These are phyloP conservation scores for Orchesellides sinensis DNA, from an alignment of 2,888 invertebrate species.

Conservation along the genomic window DNA sequence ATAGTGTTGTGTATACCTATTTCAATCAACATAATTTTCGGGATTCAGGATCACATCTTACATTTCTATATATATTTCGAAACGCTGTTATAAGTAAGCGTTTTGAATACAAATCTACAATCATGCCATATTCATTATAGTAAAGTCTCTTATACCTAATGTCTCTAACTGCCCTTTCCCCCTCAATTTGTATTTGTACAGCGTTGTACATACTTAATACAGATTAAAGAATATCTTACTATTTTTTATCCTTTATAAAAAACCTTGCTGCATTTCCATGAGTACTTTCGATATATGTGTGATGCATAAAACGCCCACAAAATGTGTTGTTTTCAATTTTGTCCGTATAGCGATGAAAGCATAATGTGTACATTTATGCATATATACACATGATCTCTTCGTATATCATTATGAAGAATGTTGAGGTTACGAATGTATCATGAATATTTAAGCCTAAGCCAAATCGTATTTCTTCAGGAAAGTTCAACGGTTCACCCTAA, in stretches of 20 bases:
- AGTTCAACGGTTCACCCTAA: conserved; percentile 63
- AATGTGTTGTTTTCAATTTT: neutral
- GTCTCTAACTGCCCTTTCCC: neutral
- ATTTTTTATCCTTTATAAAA: neutral
- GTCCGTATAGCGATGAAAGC: neutral
- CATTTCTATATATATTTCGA: too few relatives aligned
- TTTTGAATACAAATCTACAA: too few relatives aligned
- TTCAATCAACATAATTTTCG: too few relatives aligned
- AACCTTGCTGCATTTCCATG: neutral
- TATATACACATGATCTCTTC: neutral
- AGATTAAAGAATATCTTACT: too few relatives aligned
- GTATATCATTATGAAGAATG: too few relatives aligned
- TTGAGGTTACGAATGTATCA: neutral
- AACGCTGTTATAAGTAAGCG: too few relatives aligned
- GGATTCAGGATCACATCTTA: neutral
- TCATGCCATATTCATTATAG: neutral
- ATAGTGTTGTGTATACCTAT: too few relatives aligned
- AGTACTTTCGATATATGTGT: conserved; percentile 5
- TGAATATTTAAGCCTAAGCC: neutral
- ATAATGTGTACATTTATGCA: too few relatives aligned
- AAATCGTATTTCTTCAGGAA: conserved; percentile 30
- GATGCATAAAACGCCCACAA: conserved; percentile 22
- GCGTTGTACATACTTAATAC: too few relatives aligned
- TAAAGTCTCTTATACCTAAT: too few relatives aligned
- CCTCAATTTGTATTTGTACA: too few relatives aligned